These are phyloP conservation scores for Brienomyrus brachyistius DNA, from an alignment of 2,113 vertebrate species.

Conservation along the genomic window DNA sequence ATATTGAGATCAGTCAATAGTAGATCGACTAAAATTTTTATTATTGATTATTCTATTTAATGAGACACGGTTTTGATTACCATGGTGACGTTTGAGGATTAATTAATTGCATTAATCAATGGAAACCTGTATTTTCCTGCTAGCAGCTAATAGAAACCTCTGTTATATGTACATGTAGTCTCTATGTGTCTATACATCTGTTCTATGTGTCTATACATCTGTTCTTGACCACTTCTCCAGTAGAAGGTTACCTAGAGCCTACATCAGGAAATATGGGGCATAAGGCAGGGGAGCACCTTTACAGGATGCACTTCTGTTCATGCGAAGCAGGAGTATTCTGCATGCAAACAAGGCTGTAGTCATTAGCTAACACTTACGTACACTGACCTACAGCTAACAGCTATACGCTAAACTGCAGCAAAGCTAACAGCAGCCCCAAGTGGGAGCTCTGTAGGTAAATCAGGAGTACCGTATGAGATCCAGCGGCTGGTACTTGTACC, in stretches of 20 bases:
- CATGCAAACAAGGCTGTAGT: neutral
- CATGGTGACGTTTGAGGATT: neutral
- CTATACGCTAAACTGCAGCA: neutral
- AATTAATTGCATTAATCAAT: neutral
- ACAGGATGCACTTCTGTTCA: neutral
- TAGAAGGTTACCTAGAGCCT: neutral
- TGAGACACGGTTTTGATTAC: neutral
- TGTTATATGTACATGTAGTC: neutral
- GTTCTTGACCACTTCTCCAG: neutral
- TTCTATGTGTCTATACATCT: neutral
- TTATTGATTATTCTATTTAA: neutral
- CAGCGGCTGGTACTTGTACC: slow-evolving; percentile 94
- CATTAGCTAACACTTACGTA: neutral
- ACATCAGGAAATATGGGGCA: neutral
- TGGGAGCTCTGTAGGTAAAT: neutral
- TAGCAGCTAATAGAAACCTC: neutral
- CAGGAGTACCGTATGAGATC: slow-evolving; percentile 76
- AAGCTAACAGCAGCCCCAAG: neutral
- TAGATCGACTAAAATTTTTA: neutral
- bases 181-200: neutral
- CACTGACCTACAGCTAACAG: neutral
- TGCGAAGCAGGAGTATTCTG: neutral
- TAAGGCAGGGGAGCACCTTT: neutral
- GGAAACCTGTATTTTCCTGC: neutral
- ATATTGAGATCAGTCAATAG: neutral